A percentile compares a stretch with the other conserved stretches of the same genome.
phyloP scores from a whole-genome alignment of 2,797 vertebrate genomes.

The Smutsia temminckii region DNA sequence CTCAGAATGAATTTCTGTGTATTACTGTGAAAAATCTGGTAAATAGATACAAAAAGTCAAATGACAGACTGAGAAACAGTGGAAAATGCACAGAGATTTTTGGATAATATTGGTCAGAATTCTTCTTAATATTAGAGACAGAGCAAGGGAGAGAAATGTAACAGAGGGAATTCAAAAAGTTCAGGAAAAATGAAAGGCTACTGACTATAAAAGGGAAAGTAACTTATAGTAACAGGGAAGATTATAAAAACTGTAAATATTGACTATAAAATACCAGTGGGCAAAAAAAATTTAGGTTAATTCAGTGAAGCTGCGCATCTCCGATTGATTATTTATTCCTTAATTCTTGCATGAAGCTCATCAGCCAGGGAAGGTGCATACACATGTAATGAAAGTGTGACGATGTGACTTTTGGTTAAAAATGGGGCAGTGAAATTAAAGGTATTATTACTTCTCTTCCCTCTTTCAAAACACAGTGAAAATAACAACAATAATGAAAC shows the following conservation, averaged over 20 bases:
- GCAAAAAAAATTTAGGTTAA: neutral
- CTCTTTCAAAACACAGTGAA: neutral
- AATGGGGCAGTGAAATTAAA: neutral
- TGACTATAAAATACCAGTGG: neutral
- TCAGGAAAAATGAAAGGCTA: neutral
- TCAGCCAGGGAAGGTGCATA: neutral
- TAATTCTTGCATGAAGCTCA: neutral
- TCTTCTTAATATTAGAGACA: neutral
- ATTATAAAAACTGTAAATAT: neutral
- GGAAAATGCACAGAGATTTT: neutral
- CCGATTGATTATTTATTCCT: neutral
- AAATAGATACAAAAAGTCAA: neutral
- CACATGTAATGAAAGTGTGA: neutral
- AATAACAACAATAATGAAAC: neutral
- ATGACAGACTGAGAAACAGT: neutral
- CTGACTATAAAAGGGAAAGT: neutral
- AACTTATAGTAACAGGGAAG: neutral
- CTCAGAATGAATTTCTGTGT: conserved; percentile 6
- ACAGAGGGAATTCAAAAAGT: neutral
- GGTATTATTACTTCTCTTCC: neutral
- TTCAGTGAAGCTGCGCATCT: neutral
- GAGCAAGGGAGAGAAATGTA: neutral
- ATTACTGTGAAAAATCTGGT: neutral
- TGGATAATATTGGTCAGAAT: neutral
- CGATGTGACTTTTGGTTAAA: neutral